A percentile compares a stretch with the other conserved stretches of the same genome.
Evolutionary conservation across 1,140 invertebrate genomes (phyloP).

Genomic region (Pachyrhynchus sulphureomaculatus): DNA sequence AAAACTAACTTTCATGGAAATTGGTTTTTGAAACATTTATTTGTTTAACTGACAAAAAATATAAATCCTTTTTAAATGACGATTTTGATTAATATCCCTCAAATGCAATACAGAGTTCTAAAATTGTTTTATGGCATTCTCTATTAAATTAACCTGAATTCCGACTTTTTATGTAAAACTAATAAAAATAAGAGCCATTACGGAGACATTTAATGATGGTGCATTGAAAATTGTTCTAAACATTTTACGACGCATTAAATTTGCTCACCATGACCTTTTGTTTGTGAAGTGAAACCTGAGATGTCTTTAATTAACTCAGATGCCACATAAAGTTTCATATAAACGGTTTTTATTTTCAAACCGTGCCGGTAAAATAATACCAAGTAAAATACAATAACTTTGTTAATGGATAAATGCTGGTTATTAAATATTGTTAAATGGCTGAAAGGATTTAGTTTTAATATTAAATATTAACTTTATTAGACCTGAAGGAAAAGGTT

Average conservation of each 20-base stretch:
- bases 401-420: too few relatives aligned
- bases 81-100: neutral
- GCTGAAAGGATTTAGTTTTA: too few relatives aligned
- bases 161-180: constrained; percentile 14
- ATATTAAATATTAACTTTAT: too few relatives aligned
- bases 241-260: constrained; percentile 25
- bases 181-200: constrained; percentile 22
- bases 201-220: constrained; percentile 14
- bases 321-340: constrained; percentile 1
- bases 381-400: neutral
- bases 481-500: too few relatives aligned
- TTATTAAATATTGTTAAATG: too few relatives aligned
- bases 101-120: constrained; percentile 9
- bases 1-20: too few relatives aligned
- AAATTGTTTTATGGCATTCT: constrained; percentile 10
- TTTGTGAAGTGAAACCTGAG: constrained; percentile 4
- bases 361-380: constrained; percentile 5
- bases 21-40: too few relatives aligned
- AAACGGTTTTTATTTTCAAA: neutral
- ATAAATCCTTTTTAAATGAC: too few relatives aligned
- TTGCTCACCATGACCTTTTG: constrained; percentile 13
- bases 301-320: constrained; percentile 18
- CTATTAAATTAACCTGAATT: constrained; percentile 24
- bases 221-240: constrained; percentile 23
- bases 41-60: too few relatives aligned